Percentiles rank a stretch among this genome's conserved stretches.
Evolutionary conservation across 2,888 invertebrate species (phyloP).

Genomic region (Clunio marinus): DNA sequence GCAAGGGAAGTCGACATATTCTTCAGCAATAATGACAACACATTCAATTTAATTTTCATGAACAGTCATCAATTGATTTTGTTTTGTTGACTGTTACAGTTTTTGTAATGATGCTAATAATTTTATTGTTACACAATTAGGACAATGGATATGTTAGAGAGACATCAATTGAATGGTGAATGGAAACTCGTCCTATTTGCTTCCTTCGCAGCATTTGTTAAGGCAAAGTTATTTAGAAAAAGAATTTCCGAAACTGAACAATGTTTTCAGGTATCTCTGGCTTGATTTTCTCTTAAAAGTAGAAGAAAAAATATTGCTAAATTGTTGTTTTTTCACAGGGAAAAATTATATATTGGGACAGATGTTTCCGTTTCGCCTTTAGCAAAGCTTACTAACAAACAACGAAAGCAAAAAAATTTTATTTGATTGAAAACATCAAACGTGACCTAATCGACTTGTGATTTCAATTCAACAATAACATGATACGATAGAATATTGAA

Average conservation of each 20-base stretch:
- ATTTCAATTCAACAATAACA: conserved; percentile 26
- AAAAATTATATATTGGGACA: conserved; percentile 9
- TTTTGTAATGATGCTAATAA: conserved; percentile 35
- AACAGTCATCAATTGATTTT: conserved; percentile 32
- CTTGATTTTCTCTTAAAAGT: background rate
- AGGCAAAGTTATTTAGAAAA: background rate
- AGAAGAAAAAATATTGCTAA: too few species aligned
- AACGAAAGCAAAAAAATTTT: background rate
- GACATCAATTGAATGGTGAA: background rate
- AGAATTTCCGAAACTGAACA: conserved; percentile 1
- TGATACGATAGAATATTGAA: conserved; percentile 2
- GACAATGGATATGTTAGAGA: background rate
- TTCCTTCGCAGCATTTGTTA: too few species aligned
- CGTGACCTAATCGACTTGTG: conserved; percentile 38
- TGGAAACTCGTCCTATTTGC: background rate
- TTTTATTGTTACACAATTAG: conserved; percentile 33
- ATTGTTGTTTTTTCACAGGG: background rate
- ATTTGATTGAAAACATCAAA: conserved; percentile 16
- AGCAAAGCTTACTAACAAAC: background rate
- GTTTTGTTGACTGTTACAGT: background rate
- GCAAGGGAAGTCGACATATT: conserved; percentile 15
- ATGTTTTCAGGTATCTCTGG: conserved; percentile 13
- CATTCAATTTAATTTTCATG: conserved; percentile 32
- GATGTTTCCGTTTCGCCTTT: conserved; percentile 23
- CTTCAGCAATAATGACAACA: background rate